phyloP scores from a whole-genome alignment of 2,113 vertebrate genomes.

The Potamarius usumacintae region DNA sequence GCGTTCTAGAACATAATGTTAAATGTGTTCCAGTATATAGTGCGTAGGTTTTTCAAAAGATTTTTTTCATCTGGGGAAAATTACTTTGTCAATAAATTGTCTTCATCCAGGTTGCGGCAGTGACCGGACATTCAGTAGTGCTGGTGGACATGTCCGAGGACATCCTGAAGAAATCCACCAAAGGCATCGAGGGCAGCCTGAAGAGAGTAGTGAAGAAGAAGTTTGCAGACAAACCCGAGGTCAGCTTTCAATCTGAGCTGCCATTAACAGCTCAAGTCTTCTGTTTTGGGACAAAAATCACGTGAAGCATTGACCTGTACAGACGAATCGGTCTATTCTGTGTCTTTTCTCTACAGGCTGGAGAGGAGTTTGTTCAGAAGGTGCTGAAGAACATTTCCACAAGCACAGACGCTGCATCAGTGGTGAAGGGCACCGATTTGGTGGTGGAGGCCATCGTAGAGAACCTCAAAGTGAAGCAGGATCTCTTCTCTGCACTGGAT shows the following conservation, averaged over 20 bases:
- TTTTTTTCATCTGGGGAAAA: too few species aligned
- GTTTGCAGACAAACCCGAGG: slow-evolving; percentile 91
- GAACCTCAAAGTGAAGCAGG: slow-evolving; percentile 85
- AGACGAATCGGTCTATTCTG: not conserved
- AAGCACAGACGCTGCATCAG: slow-evolving; percentile 79
- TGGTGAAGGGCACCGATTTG: slow-evolving; percentile 82
- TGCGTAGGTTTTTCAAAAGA: too few species aligned
- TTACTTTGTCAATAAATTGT: not conserved
- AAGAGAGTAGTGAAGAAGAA: slow-evolving; percentile 92
- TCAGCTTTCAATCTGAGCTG: slow-evolving; percentile 49
- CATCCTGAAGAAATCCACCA: slow-evolving; percentile 85
- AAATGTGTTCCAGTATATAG: too few species aligned
- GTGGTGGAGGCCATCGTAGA: slow-evolving; percentile 96
- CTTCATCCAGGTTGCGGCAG: slow-evolving; percentile 81
- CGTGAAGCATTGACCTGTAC: too few species aligned
- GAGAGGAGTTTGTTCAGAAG: slow-evolving; percentile 83
- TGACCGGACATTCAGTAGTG: slow-evolving; percentile 88
- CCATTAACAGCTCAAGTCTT: not conserved
- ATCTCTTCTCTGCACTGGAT: slow-evolving; percentile 87
- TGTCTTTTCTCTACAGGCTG: slow-evolving; percentile 73
- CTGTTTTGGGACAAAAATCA: not conserved
- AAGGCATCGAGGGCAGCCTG: slow-evolving; percentile 86
- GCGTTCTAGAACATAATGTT: too few species aligned
- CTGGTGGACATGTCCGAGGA: slow-evolving; percentile 92
- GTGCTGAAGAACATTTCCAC: slow-evolving; percentile 80